Base-by-base conservation (phyloP, 1,140 invertebrate genomes). In the Euura saliciscinereae region DNA sequence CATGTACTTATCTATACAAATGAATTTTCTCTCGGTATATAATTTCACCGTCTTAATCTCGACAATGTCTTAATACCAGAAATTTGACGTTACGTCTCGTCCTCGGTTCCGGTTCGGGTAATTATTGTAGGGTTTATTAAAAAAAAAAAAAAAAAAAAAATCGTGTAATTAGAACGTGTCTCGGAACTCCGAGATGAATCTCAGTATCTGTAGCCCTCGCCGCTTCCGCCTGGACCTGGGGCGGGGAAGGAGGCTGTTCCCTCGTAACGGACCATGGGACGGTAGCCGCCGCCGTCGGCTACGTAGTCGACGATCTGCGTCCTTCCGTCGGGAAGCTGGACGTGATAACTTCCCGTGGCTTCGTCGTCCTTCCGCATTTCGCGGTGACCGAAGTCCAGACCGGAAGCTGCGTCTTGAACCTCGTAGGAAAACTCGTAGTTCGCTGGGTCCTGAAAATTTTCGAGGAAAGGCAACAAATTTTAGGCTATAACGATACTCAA, bases 361-460 rank as follows among this genome's bases (percentile, higher is more conserved):
- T 88, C 87, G 68, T 91, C 88, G 59, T 91, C 91, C 59, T 91
- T 88, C 10, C 91, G 84, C 79, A 89, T 90, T 79, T 93, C 92
- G 10, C 88, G 88, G 80, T 93, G 92, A 0, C 91, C 91, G 74
- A 92, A 93, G 72, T 92, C 89, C 11, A 90, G 73, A 28, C 88
- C 90, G 2, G 87, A 86, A 0, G 75, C 81, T 5, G 87, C 86
- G 75, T 92, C 91, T 78, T 91, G 88, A 10, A 93, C 91, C 73
- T 91, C 89, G 80, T 92, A 93, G 2, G 89, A 90, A 80, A 91
- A 93, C 74, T 92, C 89, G 78, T 93, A 93, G 80, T 91, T 91
- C 5, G 90, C 90, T 59, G 91, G 91, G 73, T 91, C 88, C 91
- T 92, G 74, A 68, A 79, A 76, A 43, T 46, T 28, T 28, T 0